Percentiles rank a stretch among this genome's conserved stretches.
These are phyloP conservation scores for Mylabris sibirica DNA, from an alignment of 2,888 invertebrate species.

Conservation along the genomic window DNA sequence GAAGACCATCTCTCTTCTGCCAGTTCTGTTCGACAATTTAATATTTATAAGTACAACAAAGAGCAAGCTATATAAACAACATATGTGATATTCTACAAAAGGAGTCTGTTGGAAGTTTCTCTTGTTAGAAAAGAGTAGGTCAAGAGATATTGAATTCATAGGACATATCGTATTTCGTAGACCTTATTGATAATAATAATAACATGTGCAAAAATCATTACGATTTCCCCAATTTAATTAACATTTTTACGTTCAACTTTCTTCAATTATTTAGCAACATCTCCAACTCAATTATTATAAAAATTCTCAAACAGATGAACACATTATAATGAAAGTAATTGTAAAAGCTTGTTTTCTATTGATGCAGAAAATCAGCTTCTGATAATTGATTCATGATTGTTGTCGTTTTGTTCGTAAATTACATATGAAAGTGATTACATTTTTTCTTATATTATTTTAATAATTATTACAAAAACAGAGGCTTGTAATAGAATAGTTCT, in stretches of 20 bases:
- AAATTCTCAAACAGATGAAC: background rate
- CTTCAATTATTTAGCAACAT: background rate
- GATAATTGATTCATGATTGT: background rate
- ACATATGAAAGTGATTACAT: background rate
- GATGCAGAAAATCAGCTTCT: background rate
- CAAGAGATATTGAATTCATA: constrained; percentile 13
- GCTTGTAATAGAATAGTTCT: background rate
- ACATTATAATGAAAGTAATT: background rate
- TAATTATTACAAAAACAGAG: background rate
- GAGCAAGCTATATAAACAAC: constrained; percentile 31
- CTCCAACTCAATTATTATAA: background rate
- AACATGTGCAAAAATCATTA: constrained; percentile 15
- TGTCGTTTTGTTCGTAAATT: background rate
- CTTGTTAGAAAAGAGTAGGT: constrained; percentile 14
- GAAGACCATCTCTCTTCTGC: constrained; percentile 37
- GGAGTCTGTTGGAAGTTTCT: constrained; percentile 32
- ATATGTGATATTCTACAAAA: constrained; percentile 33
- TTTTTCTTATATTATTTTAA: background rate
- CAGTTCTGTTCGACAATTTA: constrained; percentile 26
- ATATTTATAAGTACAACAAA: constrained; percentile 27
- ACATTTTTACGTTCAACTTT: constrained; percentile 19
- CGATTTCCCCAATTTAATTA: constrained; percentile 19
- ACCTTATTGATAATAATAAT: constrained; percentile 14
- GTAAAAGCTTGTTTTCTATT: background rate
- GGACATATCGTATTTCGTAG: background rate